Percentiles rank a stretch among this genome's conserved stretches.
Conservation (phyloP, 2,113 vertebrate genomes). For the Helogale parvula region DNA sequence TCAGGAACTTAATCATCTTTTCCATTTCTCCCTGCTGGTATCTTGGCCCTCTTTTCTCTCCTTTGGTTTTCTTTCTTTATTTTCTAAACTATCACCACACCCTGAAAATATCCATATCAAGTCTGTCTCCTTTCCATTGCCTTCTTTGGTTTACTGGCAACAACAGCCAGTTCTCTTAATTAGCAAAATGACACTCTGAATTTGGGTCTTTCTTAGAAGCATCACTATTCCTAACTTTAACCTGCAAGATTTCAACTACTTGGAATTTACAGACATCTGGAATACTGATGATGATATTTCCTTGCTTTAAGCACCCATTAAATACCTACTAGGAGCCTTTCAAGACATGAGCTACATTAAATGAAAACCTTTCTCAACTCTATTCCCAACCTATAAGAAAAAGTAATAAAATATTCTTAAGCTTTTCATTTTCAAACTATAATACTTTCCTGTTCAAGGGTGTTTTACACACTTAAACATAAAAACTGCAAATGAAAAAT, state of each 20-base stretch:
- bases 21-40: background rate
- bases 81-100: background rate
- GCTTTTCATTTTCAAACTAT: background rate
- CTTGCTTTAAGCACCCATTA: background rate
- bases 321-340: background rate
- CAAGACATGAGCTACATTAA: background rate
- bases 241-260: background rate
- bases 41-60: background rate
- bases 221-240: background rate
- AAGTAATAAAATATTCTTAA: background rate
- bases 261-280: background rate
- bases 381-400: background rate
- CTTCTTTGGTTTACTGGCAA: background rate
- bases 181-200: background rate
- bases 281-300: background rate
- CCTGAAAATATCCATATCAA: background rate
- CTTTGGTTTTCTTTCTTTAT: background rate
- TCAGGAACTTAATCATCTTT: background rate
- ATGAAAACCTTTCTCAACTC: background rate
- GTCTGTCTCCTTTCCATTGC: background rate
- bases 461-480: background rate
- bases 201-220: background rate
- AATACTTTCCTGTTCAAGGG: background rate
- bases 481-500: slow-evolving; percentile 1
- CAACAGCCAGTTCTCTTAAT: background rate